Conservation (phyloP, 1,140 invertebrate species). For the Ganaspis sp. region DNA sequence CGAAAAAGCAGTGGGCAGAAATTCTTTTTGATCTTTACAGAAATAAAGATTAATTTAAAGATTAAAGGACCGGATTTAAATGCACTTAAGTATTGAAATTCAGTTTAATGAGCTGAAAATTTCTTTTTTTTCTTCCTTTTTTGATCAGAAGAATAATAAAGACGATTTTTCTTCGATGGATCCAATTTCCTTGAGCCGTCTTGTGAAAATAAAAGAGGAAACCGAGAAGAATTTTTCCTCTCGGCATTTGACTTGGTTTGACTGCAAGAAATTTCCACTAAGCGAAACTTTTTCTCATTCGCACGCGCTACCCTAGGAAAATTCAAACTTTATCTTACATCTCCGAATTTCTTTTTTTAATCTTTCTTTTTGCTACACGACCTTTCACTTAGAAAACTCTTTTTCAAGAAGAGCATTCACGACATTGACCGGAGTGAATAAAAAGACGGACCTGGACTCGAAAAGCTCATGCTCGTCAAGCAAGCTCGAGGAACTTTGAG, state of each 20-base stretch:
- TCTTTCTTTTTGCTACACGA: slow-evolving; percentile 1
- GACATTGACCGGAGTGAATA: slow-evolving; percentile 17
- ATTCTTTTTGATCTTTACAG: no score
- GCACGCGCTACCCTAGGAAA: not conserved
- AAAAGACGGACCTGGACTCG: not conserved
- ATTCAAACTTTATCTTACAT: slow-evolving; percentile 15
- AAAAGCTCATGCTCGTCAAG: not conserved
- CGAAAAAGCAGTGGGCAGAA: no score
- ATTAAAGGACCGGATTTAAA: no score
- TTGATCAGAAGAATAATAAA: not conserved
- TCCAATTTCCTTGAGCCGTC: not conserved
- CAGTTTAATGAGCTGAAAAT: no score
- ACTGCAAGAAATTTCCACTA: slow-evolving; percentile 13
- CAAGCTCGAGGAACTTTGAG: not conserved
- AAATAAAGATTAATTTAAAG: no score
- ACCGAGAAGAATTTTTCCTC: not conserved
- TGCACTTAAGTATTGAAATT: no score
- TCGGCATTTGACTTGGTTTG: not conserved
- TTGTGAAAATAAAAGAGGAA: not conserved
- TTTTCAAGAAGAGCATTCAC: not conserved
- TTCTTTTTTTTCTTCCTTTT: no score
- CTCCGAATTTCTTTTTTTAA: not conserved
- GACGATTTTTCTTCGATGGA: not conserved
- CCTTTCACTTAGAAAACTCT: slow-evolving; percentile 7
- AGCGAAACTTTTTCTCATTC: slow-evolving; percentile 11